phyloP scores from a whole-genome alignment of 2,888 invertebrate species.

The Pseudococcus longispinus region DNA sequence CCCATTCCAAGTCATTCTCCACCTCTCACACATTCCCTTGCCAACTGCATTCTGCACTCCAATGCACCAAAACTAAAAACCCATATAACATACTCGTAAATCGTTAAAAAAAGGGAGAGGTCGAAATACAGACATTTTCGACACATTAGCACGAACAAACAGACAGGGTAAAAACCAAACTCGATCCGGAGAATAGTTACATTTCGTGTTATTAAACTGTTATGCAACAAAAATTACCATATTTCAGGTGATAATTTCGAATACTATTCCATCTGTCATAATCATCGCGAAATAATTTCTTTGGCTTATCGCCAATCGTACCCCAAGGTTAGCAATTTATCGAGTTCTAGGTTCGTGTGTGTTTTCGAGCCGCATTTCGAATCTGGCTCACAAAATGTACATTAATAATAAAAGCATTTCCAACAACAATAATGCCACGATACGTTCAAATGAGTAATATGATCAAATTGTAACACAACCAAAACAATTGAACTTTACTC shows the following conservation, averaged over 20 bases:
- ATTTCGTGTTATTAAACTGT: background rate
- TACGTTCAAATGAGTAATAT: too few species aligned
- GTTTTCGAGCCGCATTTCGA: background rate
- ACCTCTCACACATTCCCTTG: too few species aligned
- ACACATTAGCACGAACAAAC: too few species aligned
- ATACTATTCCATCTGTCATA: background rate
- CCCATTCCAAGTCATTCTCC: too few species aligned
- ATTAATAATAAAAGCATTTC: too few species aligned
- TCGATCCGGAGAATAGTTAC: too few species aligned
- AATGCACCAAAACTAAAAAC: too few species aligned
- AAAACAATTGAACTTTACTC: background rate
- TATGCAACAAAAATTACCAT: background rate
- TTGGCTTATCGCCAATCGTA: background rate
- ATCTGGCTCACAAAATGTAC: background rate
- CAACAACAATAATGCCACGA: background rate
- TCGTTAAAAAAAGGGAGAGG: background rate
- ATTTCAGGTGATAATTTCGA: background rate
- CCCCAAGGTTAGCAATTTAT: background rate
- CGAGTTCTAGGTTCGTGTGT: background rate
- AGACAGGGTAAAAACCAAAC: too few species aligned
- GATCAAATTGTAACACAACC: too few species aligned
- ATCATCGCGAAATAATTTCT: background rate
- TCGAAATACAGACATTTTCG: background rate
- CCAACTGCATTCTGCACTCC: too few species aligned
- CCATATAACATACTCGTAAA: too few species aligned